Evolutionary conservation across 2,888 invertebrate species (phyloP).

Genomic region (Sthenelais limicola): DNA sequence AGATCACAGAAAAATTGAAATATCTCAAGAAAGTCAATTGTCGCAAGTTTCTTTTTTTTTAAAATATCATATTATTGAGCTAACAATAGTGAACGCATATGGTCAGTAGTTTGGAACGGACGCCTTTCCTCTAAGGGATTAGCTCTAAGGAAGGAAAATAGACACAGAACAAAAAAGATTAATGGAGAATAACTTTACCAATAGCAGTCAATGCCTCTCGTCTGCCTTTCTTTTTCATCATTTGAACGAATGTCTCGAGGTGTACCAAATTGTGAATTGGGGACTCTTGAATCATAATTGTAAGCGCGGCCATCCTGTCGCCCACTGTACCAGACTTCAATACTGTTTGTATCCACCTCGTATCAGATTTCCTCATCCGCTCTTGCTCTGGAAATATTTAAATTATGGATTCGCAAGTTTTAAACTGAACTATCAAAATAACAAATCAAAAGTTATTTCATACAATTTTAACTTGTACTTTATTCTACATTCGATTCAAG

Average conservation of each 20-base stretch:
- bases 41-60: no score
- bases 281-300: conserved; percentile 85
- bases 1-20: no score
- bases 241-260: conserved; percentile 81
- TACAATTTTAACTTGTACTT: no score
- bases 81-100: no score
- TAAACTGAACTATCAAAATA: no score
- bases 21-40: no score
- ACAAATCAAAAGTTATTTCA: no score
- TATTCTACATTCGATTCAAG: no score
- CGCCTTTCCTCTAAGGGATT: neutral
- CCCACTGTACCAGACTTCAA: conserved; percentile 85
- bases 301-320: conserved; percentile 89
- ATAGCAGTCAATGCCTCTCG: conserved; percentile 76
- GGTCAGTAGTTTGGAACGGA: neutral
- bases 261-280: conserved; percentile 84
- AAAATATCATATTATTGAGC: no score
- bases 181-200: conserved; percentile 71
- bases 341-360: conserved; percentile 74
- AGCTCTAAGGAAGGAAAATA: neutral
- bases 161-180: neutral
- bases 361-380: conserved; percentile 63
- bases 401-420: no score
- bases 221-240: conserved; percentile 85
- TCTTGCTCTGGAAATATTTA: conserved; percentile 72